A percentile compares a stretch with the other conserved stretches of the same genome.
These are phyloP conservation scores for Callitettix versicolor DNA, from an alignment of 1,140 invertebrate genomes.

Conservation along the genomic window DNA sequence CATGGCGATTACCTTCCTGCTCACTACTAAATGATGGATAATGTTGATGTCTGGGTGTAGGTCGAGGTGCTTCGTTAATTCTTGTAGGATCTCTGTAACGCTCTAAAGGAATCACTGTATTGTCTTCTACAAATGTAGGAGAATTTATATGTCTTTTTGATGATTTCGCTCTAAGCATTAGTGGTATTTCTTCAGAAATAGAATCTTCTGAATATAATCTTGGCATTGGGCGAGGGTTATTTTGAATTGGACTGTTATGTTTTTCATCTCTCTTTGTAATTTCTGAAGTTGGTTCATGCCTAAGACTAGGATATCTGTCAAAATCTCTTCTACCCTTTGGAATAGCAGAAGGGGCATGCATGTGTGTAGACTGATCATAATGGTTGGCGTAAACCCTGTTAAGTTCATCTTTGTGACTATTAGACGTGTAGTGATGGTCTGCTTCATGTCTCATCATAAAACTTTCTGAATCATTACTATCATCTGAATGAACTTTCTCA, in stretches of 20 bases:
- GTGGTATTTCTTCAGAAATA: constrained; percentile 17
- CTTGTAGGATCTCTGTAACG: constrained; percentile 33
- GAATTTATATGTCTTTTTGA: constrained; percentile 11
- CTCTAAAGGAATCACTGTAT: constrained; percentile 25
- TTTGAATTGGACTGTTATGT: constrained; percentile 7
- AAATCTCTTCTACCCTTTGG: too few species aligned
- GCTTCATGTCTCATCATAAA: constrained; percentile 1
- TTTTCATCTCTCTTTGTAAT: constrained; percentile 1
- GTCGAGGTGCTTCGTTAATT: constrained; percentile 24
- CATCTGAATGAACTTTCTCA: constrained; percentile 10
- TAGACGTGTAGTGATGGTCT: not conserved
- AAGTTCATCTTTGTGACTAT: too few species aligned
- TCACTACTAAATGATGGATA: constrained; percentile 6
- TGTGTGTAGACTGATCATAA: too few species aligned
- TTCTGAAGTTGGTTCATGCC: not conserved
- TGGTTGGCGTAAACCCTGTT: too few species aligned
- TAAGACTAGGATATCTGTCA: not conserved
- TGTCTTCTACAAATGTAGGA: constrained; percentile 10
- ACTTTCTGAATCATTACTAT: constrained; percentile 15
- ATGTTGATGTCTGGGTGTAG: not conserved
- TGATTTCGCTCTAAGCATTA: constrained; percentile 4
- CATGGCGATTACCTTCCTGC: not conserved
- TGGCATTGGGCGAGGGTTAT: constrained; percentile 11
- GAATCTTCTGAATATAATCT: constrained; percentile 15
- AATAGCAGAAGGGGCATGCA: too few species aligned